Evolutionary conservation across 2,888 invertebrate species (phyloP).

Genomic region (Cremastinae sp.): DNA sequence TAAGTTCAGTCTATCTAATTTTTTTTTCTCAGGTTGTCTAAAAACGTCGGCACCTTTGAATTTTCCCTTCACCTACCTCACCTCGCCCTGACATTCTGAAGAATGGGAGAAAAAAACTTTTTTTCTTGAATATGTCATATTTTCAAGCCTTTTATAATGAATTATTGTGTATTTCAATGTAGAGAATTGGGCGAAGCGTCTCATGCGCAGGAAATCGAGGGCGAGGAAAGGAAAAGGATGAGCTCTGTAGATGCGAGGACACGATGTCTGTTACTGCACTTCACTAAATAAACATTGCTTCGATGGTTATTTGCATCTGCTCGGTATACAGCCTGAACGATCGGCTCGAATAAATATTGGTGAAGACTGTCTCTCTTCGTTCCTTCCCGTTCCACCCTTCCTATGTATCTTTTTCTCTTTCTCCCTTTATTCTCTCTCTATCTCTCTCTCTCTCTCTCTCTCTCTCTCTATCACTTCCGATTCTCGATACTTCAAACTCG

Average conservation of each 20-base stretch:
- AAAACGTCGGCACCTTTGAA: no score
- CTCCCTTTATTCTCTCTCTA: not conserved
- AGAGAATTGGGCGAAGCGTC: not conserved
- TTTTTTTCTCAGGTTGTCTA: no score
- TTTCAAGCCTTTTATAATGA: no score
- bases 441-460: constrained; percentile 18
- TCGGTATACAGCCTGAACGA: constrained; percentile 55
- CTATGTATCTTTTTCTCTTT: constrained; percentile 28
- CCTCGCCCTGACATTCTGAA: no score
- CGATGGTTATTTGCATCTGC: constrained; percentile 60
- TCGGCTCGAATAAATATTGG: constrained; percentile 59
- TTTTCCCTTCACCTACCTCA: no score
- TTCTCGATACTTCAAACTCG: constrained; percentile 31
- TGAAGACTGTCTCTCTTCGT: constrained; percentile 36
- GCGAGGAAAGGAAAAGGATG: constrained; percentile 40
- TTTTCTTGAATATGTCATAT: no score
- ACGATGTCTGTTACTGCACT: constrained; percentile 46
- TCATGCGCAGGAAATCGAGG: constrained; percentile 6
- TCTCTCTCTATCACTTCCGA: no score
- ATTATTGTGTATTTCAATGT: not conserved
- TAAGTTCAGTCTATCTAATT: no score
- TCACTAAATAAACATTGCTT: constrained; percentile 60
- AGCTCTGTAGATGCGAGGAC: constrained; percentile 23
- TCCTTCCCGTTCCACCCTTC: not conserved
- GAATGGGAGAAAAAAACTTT: no score